Evolutionary conservation across 2,113 vertebrate species (phyloP), one percentile per base, ranked within the genome.

Genomic region (Coptodon rendalli): DNA sequence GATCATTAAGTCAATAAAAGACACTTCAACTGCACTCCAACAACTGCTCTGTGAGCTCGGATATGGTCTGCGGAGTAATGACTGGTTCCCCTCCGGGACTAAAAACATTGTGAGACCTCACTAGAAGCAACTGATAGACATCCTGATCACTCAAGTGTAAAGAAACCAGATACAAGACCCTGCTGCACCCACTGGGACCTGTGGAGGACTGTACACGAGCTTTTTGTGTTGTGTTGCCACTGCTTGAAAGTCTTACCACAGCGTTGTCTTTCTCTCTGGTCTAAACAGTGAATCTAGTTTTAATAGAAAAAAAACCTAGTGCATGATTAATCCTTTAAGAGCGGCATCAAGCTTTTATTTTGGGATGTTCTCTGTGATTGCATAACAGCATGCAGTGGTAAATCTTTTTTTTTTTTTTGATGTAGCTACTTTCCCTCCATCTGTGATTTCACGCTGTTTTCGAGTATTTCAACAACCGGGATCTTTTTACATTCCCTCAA

Each of bases 1-100:
- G 85, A 91, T 91, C 82, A 91, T 90, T 89, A 83, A 82, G 87
- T 90, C 93, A 91, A 93, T 91, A 86, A 92, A 91, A 88, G 79
- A 59, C 80, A 66, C 56, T 85, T 88, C 48, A 88, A 52, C 63
- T 68, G 14, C 38, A 57, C 88, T 86, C 27, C 82, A 61, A 78
- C 88, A 83, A 68, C 81, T 87, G 63, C 84, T 92, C 83, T 78
- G 61, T 87, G 86, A 81, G 84, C 76, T 61, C 1, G 34, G 88
- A 86, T 86, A 85, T 86, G 84, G 76, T 92, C 91, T 68, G 84
- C 61, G 57, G 87, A 80, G 88, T 93, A 92, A 92, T 89, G 92
- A 91, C 90, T 85, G 78, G 73, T 89, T 87, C 13, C 84, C 92
- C 56, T 86, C 61, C 79, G 89, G 86, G 93, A 90, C 54, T 81